Percentiles rank a stretch among this genome's conserved stretches.
Conservation (phyloP, 2,888 invertebrate genomes). For the Callyntrura sp. region DNA sequence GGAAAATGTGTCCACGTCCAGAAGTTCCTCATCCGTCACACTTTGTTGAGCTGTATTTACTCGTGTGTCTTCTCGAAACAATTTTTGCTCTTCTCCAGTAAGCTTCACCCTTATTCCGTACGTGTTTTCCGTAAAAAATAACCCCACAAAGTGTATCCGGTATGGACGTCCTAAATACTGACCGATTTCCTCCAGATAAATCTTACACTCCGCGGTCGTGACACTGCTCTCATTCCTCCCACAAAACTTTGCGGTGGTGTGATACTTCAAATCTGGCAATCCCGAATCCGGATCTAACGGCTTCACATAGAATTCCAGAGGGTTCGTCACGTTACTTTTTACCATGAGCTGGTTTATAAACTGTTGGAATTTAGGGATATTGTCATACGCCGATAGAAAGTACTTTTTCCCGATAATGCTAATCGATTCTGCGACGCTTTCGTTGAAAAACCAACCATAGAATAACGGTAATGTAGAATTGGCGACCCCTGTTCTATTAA, state of each 20-base stretch:
- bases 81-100: slow-evolving; percentile 67
- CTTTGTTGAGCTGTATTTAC: slow-evolving; percentile 40
- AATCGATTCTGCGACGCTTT: slow-evolving; percentile 71
- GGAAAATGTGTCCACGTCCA: slow-evolving; percentile 9
- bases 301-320: slow-evolving; percentile 76
- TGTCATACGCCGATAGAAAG: slow-evolving; percentile 59
- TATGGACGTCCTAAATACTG: slow-evolving; percentile 70
- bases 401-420: slow-evolving; percentile 72
- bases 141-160: slow-evolving; percentile 76
- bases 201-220: slow-evolving; percentile 54
- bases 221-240: slow-evolving; percentile 50
- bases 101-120: slow-evolving; percentile 78
- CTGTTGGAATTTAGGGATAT: slow-evolving; percentile 67
- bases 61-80: slow-evolving; percentile 73
- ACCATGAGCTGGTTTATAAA: slow-evolving; percentile 64
- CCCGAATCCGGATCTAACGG: slow-evolving; percentile 77
- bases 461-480: slow-evolving; percentile 63
- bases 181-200: slow-evolving; percentile 53
- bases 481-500: not conserved
- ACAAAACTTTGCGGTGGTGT: slow-evolving; percentile 82
- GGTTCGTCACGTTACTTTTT: slow-evolving; percentile 60
- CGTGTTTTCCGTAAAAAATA: slow-evolving; percentile 78
- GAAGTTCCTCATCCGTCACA: slow-evolving; percentile 18
- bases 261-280: slow-evolving; percentile 63
- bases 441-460: slow-evolving; percentile 82